Conservation (phyloP, 2,888 invertebrate genomes). For the Anaspis maculata region DNA sequence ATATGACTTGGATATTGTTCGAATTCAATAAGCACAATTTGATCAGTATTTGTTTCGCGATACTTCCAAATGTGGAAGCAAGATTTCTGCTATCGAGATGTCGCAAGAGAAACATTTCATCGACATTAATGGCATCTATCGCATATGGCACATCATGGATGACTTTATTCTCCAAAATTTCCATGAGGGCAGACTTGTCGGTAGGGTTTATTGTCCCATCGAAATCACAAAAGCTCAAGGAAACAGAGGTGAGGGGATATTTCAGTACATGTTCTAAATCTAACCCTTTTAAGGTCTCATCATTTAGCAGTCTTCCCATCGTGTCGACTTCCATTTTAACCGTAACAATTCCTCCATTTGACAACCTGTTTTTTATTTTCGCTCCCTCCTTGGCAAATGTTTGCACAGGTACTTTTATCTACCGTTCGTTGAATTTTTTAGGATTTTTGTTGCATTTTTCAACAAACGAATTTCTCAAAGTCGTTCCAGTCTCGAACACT, state of each 20-base stretch:
- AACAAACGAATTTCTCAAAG: neutral
- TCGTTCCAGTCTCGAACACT: neutral
- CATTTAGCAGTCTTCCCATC: slow-evolving; percentile 24
- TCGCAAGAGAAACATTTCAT: slow-evolving; percentile 25
- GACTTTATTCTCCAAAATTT: slow-evolving; percentile 10
- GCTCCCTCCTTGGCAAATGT: too few species aligned
- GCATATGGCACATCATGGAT: slow-evolving; percentile 8
- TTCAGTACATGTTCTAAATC: slow-evolving; percentile 22
- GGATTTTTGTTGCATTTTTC: neutral
- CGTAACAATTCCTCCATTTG: slow-evolving; percentile 17
- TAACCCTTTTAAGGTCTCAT: slow-evolving; percentile 26
- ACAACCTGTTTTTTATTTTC: neutral
- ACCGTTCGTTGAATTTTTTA: neutral
- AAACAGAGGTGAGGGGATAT: slow-evolving; percentile 9
- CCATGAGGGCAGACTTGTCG: slow-evolving; percentile 11
- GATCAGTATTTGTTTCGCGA: slow-evolving; percentile 24
- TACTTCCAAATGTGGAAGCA: slow-evolving; percentile 26
- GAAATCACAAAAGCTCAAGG: slow-evolving; percentile 13
- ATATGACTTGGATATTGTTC: slow-evolving; percentile 22
- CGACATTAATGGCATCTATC: slow-evolving; percentile 23
- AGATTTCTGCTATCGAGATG: slow-evolving; percentile 19
- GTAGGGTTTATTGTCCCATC: slow-evolving; percentile 17
- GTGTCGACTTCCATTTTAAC: slow-evolving; percentile 27
- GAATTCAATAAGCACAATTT: slow-evolving; percentile 23
- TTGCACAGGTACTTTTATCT: neutral